Conservation (phyloP, 2,888 invertebrate species). For the Opisthograptis luteolata region DNA sequence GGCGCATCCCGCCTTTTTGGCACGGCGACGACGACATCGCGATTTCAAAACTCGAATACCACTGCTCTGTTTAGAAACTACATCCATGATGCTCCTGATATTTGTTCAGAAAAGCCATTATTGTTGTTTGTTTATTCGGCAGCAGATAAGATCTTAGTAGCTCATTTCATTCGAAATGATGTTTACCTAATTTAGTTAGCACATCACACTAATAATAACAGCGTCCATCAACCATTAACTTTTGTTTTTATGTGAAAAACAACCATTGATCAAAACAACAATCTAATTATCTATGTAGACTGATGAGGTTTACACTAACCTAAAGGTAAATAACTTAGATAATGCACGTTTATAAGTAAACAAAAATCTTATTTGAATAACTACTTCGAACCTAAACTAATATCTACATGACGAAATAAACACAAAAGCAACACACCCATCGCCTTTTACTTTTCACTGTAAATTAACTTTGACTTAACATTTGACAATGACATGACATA, state of each 20-base stretch:
- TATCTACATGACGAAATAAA: conserved; percentile 48
- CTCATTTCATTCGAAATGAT: conserved; percentile 7
- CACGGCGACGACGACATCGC: conserved; percentile 76
- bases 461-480: conserved; percentile 66
- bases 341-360: conserved; percentile 2
- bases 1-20: conserved; percentile 82
- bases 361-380: conserved; percentile 1
- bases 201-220: conserved; percentile 14
- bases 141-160: conserved; percentile 10
- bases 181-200: conserved; percentile 19
- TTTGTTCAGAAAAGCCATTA: conserved; percentile 52
- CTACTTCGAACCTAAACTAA: conserved; percentile 16
- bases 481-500: too few species aligned
- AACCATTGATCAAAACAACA: conserved; percentile 23
- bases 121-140: conserved; percentile 28
- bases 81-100: conserved; percentile 56
- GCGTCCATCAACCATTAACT: conserved; percentile 23
- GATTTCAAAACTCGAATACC: conserved; percentile 48
- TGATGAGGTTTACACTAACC: neutral
- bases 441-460: conserved; percentile 71
- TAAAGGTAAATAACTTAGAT: neutral
- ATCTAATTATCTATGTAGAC: neutral
- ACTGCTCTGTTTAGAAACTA: conserved; percentile 45
- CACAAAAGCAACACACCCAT: conserved; percentile 77
- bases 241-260: conserved; percentile 41